These are phyloP conservation scores for Pseudomyrmex concolor DNA, from an alignment of 1,140 invertebrate species.

Conservation along the genomic window DNA sequence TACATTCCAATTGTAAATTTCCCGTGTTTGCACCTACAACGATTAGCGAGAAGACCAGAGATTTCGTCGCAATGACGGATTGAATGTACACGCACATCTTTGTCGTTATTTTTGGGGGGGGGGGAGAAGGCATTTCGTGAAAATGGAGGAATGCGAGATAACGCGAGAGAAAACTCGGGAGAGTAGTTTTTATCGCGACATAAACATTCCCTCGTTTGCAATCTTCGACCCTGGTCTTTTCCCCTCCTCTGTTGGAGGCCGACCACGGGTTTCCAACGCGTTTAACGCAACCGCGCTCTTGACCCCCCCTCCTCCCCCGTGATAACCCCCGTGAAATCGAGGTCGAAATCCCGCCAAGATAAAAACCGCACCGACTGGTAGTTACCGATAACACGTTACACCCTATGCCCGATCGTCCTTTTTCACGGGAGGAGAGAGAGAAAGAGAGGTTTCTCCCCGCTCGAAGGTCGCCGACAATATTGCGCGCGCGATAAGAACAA, in stretches of 20 bases:
- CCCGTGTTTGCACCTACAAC: too few relatives aligned
- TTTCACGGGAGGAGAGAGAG: conserved; percentile 6
- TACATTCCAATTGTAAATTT: too few relatives aligned
- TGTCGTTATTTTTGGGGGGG: too few relatives aligned
- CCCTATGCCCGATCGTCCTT: conserved; percentile 15
- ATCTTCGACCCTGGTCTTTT: conserved; percentile 28
- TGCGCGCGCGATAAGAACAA: conserved; percentile 47
- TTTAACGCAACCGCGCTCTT: conserved; percentile 20
- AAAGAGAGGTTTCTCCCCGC: neutral
- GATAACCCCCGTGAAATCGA: conserved; percentile 58
- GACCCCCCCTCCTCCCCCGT: too few relatives aligned
- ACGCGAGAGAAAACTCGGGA: neutral
- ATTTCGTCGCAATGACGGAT: too few relatives aligned
- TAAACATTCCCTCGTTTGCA: conserved; percentile 54
- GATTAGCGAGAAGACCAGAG: too few relatives aligned
- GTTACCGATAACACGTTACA: conserved; percentile 46
- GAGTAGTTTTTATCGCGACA: conserved; percentile 49
- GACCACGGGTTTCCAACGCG: too few relatives aligned
- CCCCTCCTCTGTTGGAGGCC: neutral
- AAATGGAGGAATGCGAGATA: conserved; percentile 32
- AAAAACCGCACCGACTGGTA: conserved; percentile 46
- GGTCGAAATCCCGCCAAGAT: conserved; percentile 58
- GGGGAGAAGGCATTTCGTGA: too few relatives aligned
- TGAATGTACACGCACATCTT: too few relatives aligned
- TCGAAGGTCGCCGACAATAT: conserved; percentile 49